Percentiles rank a stretch among this genome's conserved stretches.
phyloP scores from a whole-genome alignment of 2,888 invertebrate genomes.

The Agrenia bidenticulata region DNA sequence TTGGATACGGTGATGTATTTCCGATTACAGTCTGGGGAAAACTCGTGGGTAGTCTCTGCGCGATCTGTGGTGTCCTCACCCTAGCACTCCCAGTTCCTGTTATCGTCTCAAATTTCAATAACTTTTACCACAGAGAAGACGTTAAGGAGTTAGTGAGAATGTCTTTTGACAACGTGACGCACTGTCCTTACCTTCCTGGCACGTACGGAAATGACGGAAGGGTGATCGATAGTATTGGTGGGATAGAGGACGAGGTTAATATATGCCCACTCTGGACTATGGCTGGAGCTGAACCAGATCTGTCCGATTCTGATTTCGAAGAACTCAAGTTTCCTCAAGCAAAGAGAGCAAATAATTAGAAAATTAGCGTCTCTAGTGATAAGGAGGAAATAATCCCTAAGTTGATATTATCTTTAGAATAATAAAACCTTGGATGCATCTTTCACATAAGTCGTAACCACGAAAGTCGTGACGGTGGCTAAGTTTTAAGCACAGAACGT shows the following conservation, averaged over 20 bases:
- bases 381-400: no score
- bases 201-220: conserved; percentile 17
- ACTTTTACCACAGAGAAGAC: conserved; percentile 44
- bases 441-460: no score
- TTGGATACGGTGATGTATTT: conserved; percentile 38
- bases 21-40: conserved; percentile 32
- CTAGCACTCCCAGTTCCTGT: conserved; percentile 48
- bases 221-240: background rate
- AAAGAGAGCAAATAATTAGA: no score
- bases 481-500: no score
- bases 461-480: no score
- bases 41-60: conserved; percentile 35
- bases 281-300: background rate
- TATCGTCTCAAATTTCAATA: conserved; percentile 49
- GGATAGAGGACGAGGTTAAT: background rate
- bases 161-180: conserved; percentile 23
- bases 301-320: conserved; percentile 26
- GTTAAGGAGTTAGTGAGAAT: conserved; percentile 18
- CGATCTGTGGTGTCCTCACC: conserved; percentile 43
- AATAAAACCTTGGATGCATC: no score
- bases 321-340: no score
- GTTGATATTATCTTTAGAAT: no score
- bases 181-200: conserved; percentile 30
- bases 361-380: no score
- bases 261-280: background rate